These are phyloP conservation scores for Trachurus trachurus DNA, from an alignment of 2,797 vertebrate species.

Conservation along the genomic window DNA sequence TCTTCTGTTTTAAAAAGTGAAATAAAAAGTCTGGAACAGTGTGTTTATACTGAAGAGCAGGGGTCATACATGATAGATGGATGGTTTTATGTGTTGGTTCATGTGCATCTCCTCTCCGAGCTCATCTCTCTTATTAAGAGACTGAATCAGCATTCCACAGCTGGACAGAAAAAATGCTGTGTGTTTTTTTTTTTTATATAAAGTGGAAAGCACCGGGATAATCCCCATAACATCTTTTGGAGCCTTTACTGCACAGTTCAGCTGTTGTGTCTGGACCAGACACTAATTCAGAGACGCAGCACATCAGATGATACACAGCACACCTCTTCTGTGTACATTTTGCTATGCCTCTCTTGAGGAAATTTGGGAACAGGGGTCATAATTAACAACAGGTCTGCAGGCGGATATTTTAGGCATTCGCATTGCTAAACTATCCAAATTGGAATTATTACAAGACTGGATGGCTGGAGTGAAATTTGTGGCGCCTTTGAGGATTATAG, in stretches of 20 bases:
- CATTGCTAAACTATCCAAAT: conserved; percentile 56
- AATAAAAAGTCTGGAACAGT: background rate
- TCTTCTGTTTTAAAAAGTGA: conserved; percentile 13
- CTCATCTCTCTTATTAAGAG: conserved; percentile 13
- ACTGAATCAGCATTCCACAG: conserved; percentile 1
- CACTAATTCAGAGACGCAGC: conserved; percentile 49
- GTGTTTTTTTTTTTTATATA: conserved; percentile 9
- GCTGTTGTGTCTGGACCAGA: conserved; percentile 41
- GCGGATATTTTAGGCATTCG: conserved; percentile 45
- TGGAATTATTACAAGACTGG: conserved; percentile 57
- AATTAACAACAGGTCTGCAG: conserved; percentile 73
- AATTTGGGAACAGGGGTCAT: conserved; percentile 55
- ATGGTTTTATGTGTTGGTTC: background rate
- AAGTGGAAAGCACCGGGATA: conserved; percentile 17
- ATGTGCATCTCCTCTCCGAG: background rate
- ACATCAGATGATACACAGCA: conserved; percentile 49
- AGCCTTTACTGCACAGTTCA: conserved; percentile 29
- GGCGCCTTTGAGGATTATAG: conserved; percentile 64
- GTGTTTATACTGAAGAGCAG: background rate
- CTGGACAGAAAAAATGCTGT: conserved; percentile 1
- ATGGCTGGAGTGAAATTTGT: conserved; percentile 57
- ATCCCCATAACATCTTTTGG: conserved; percentile 12
- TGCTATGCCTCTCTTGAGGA: conserved; percentile 44
- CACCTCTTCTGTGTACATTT: conserved; percentile 59
- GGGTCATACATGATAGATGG: no score